These are phyloP conservation scores for Capromys pilorides DNA, from an alignment of 2,797 vertebrate species.

Conservation along the genomic window DNA sequence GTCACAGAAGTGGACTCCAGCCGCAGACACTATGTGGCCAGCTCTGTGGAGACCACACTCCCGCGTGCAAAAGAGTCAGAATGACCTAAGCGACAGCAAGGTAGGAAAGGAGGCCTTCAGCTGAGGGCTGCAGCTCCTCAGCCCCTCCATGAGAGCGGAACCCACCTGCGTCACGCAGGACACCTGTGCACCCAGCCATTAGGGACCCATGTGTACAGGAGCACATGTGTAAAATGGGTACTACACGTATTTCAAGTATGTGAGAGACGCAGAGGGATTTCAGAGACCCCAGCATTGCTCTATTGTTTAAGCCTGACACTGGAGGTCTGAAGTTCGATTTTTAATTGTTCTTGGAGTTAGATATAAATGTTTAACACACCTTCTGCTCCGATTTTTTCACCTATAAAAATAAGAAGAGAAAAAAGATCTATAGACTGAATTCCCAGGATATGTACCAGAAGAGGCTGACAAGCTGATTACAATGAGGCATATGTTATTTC, in stretches of 20 bases:
- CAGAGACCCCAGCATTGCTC: background rate
- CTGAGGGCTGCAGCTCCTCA: too few relatives aligned
- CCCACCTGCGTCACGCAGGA: background rate
- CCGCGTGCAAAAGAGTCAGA: background rate
- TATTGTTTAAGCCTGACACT: background rate
- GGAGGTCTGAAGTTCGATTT: background rate
- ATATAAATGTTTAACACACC: background rate
- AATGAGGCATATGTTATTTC: background rate
- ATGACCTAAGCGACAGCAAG: background rate
- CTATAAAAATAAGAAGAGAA: background rate
- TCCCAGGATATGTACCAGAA: background rate
- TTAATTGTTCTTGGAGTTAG: background rate
- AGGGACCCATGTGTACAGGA: background rate
- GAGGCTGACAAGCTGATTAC: background rate
- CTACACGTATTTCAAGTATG: background rate
- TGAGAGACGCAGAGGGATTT: background rate
- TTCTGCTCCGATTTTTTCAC: background rate
- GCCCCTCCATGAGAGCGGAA: background rate
- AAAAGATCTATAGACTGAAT: background rate
- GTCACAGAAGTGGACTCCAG: background rate
- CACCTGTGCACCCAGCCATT: background rate
- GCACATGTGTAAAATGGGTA: background rate
- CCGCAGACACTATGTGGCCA: background rate
- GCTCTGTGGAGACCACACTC: too few relatives aligned
- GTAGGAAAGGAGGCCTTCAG: background rate